Base-by-base conservation (phyloP, 2,888 invertebrate species). In the Steinernema scapterisci region DNA sequence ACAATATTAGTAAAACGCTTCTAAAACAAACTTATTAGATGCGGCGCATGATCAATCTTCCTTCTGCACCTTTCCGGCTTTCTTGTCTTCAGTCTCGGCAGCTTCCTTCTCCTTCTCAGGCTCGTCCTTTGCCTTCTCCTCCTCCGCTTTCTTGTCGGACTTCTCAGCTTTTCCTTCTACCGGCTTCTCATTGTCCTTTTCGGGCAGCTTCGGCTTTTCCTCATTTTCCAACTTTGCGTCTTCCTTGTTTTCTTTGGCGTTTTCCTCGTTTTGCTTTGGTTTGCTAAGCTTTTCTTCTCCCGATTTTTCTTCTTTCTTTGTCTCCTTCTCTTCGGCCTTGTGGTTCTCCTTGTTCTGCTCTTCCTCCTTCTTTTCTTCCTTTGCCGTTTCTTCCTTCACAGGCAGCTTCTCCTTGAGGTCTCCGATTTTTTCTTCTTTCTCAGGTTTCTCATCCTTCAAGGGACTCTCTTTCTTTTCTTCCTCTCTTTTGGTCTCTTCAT, bases 101-200 rank as follows among this genome's bases (percentile, higher is more conserved):
- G 23, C 63, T 21, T 54, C 21, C 13, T 23, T 25, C 16, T 63
- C 63, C 63, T 63, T 63, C 16, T 21, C 31, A 1, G 63, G 63
- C 63, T 63, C 63, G 19, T 63, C 63, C 31, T 63, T 63, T 16
- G 63, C 63, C 31, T 63, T 63, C n/a, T 63, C 63, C 16, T 16
- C 38, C 27, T 63, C 63, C 11, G 6, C 16, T 13, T 63, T 63
- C 31, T 27, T 63, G 23, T 31, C 63, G 5, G 23, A 27, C 46
- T 73, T 73, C 9, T 76, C 75, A 6, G 74, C 73, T 31, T 51
- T 54, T 19, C 52, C 51, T 13, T 80, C 75, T 51, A 78, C 76
- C 21, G 78, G 74, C 23, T 54, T 71, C 73, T 79, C 74, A 1
- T 78, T 79, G 23, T 78, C 73, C 38, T 48, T 9, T 13, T 70